Evolutionary conservation across 2,113 vertebrate genomes (phyloP), one percentile per base, ranked within the genome.

Genomic region (Piprites chloris): DNA sequence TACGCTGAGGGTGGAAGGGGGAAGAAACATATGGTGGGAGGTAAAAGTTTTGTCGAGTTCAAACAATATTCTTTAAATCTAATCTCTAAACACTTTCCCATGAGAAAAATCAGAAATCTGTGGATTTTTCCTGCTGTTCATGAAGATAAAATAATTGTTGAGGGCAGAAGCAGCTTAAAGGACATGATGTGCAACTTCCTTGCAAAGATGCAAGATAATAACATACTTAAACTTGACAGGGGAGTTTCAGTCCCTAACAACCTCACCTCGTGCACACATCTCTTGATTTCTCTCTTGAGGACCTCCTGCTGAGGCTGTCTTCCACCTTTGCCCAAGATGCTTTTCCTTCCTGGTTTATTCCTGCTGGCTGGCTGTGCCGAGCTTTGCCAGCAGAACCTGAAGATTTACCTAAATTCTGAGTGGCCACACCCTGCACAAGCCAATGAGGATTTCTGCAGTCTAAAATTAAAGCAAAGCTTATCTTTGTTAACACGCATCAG

Each of bases 1-100:
- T 15, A 22, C 1, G 2, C 9, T 14, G 30, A 53, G 8, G 8
- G 15, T 0, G 0, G 15, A 21, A 73, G 14, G 33, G 14, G 33
- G 33, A 39, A 46, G 35, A 87, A 84, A 77, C 5, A 23, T 16
- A 14, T 1, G 11, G 8, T 10, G 24, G 18, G 10, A 44, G 30
- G 35, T 14, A 68, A 35, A 75, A n/a, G 13, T 73, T 67, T 71
- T 22, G 17, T 74, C 1, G 52, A 33, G 6, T 53, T 35, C 2
- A 5, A 82, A 44, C 7, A 53, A 8, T 79, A 33, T 26, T 71
- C 7, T 47, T 80, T 37, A 67, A 16, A 52, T 50, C n/a, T 53
- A 20, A 24, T n/a, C 73, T 85, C 59, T 55, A 9, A 35, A 10
- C 63, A 50, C 5, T 67, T 86, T 47, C 12, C 21, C 5, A 13